Conservation (phyloP, 2,888 invertebrate species). For the Steinernema carpocapsae region DNA sequence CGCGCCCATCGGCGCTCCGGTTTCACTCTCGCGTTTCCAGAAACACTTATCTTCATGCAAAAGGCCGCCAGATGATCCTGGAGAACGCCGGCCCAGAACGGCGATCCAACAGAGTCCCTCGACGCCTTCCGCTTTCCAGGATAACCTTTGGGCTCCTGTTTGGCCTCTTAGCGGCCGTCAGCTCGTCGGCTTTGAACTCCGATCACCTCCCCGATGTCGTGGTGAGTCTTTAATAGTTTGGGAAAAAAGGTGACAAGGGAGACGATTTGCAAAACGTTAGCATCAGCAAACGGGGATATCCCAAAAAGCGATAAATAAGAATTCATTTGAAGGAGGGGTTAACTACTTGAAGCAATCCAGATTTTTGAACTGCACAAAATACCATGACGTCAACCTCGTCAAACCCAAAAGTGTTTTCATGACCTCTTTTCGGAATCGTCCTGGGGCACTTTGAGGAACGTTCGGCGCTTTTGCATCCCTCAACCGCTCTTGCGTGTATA, state of each 20-base stretch:
- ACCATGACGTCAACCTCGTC: too few relatives aligned
- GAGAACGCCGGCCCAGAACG: constrained; percentile 1
- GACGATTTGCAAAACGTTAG: not conserved
- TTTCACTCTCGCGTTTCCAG: constrained; percentile 20
- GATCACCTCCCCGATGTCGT: constrained; percentile 19
- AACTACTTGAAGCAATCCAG: too few relatives aligned
- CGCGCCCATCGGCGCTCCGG: not conserved
- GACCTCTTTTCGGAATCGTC: constrained; percentile 10
- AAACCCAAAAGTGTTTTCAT: not conserved
- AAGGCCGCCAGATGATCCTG: constrained; percentile 7
- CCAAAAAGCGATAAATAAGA: too few relatives aligned
- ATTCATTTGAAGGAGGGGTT: too few relatives aligned
- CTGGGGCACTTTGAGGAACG: constrained; percentile 4
- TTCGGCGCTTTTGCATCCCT: not conserved
- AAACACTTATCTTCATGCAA: not conserved
- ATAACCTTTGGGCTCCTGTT: not conserved
- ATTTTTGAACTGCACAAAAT: too few relatives aligned
- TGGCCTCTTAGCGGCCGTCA: not conserved
- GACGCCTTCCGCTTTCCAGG: not conserved
- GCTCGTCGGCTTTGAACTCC: not conserved
- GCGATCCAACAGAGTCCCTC: not conserved
- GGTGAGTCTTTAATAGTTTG: not conserved
- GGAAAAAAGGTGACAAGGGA: not conserved
- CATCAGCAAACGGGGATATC: too few relatives aligned
- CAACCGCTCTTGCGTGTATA: constrained; percentile 2